Evolutionary conservation across 2,113 vertebrate species (phyloP).

Genomic region (Beaufortia kweichowensis): DNA sequence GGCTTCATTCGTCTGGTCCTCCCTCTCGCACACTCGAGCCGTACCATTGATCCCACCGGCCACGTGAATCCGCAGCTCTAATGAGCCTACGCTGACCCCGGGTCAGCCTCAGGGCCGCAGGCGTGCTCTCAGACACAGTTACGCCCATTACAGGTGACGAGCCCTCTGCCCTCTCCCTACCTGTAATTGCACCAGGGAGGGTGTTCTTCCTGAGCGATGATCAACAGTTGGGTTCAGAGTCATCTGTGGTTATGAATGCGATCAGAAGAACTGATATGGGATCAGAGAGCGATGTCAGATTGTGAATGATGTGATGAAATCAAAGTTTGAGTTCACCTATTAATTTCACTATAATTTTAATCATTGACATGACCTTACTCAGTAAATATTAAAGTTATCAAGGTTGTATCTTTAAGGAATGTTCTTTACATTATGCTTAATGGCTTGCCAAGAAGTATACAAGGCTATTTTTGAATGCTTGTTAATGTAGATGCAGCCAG

Average conservation of each 20-base stretch:
- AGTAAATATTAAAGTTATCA: too few relatives aligned
- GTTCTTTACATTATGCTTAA: too few relatives aligned
- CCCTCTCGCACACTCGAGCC: slow-evolving; percentile 33
- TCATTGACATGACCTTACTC: too few relatives aligned
- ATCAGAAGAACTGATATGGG: neutral
- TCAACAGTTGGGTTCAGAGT: slow-evolving; percentile 3
- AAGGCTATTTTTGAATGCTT: too few relatives aligned
- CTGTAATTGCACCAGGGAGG: slow-evolving; percentile 5
- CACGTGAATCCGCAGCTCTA: slow-evolving; percentile 35
- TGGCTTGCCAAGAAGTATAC: too few relatives aligned
- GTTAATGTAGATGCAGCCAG: too few relatives aligned
- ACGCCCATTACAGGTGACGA: slow-evolving; percentile 54
- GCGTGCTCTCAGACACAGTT: slow-evolving; percentile 58
- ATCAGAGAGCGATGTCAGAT: neutral
- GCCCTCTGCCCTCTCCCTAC: slow-evolving; percentile 31
- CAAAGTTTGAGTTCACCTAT: too few relatives aligned
- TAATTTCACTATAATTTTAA: too few relatives aligned
- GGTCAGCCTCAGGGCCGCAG: slow-evolving; percentile 48
- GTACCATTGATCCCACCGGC: slow-evolving; percentile 46
- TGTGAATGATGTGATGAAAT: neutral
- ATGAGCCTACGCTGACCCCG: slow-evolving; percentile 57
- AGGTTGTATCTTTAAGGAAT: too few relatives aligned
- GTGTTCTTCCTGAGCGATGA: neutral
- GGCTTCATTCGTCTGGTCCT: slow-evolving; percentile 38
- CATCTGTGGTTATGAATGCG: slow-evolving; percentile 2